phyloP scores from a whole-genome alignment of 2,797 vertebrate species.

The Megalops cyprinoides region DNA sequence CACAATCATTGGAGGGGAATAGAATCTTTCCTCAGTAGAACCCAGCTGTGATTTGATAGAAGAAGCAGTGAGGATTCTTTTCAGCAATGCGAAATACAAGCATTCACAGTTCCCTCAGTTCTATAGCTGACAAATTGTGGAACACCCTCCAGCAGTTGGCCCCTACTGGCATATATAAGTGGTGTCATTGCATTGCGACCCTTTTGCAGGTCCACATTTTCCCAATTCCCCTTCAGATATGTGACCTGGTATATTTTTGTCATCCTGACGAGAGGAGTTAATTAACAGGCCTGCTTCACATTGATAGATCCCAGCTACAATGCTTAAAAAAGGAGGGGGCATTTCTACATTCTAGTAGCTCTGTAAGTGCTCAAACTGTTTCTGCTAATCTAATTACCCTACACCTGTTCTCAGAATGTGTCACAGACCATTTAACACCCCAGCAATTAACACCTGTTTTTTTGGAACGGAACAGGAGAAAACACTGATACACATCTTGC shows the following conservation, averaged over 20 bases:
- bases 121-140: slow-evolving; percentile 40
- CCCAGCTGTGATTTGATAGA: slow-evolving; percentile 56
- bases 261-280: slow-evolving; percentile 1
- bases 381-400: slow-evolving; percentile 22
- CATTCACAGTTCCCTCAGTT: slow-evolving; percentile 22
- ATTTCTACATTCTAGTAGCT: background rate
- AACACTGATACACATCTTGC: background rate
- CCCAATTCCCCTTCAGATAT: slow-evolving; percentile 23
- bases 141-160: slow-evolving; percentile 40
- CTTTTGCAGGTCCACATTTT: slow-evolving; percentile 22
- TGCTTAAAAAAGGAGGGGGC: background rate
- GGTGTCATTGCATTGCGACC: slow-evolving; percentile 28
- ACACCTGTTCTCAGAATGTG: slow-evolving; percentile 30
- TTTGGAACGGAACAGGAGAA: background rate
- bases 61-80: slow-evolving; percentile 23
- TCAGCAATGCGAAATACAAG: slow-evolving; percentile 24
- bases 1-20: slow-evolving; percentile 7
- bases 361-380: background rate
- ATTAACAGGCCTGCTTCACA: background rate
- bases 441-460: slow-evolving; percentile 27
- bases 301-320: slow-evolving; percentile 1
- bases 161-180: slow-evolving; percentile 33
- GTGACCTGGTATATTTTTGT: background rate
- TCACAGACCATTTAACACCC: slow-evolving; percentile 29
- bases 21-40: background rate